Evolutionary conservation across 2,888 invertebrate genomes (phyloP), one percentile per base, ranked within the genome.

Genomic region (Blomia tropicalis): DNA sequence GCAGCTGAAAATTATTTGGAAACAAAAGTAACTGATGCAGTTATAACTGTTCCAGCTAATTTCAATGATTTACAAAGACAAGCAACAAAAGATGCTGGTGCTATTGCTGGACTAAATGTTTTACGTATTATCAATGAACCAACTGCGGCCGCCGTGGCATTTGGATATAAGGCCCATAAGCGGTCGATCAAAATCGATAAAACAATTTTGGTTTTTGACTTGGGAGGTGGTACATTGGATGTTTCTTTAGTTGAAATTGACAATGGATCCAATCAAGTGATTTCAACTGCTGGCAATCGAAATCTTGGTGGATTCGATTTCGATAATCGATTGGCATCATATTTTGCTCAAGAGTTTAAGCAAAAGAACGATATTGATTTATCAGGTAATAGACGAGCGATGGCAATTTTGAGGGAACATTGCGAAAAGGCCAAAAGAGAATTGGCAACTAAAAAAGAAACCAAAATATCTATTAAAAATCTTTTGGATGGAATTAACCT

Each of bases 401-500:
- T 82, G 58, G 74, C 81, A 66, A 77, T 82, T 68, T 74, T 82
- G 43, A 75, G 80, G 67, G 81, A 81, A 4, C 81, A 81, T 43
- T 81, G 81, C 69, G 81, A 82, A 70, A 72, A 81, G 66, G 80
- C 81, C 60, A 81, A 82, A 75, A 72, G 80, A 66, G 79, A 79
- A 14, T 72, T 82, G 64, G 81, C 81, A 1, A 71, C 74, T 2
- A 72, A 75, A 44, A 67, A 58, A 29, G 19, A 74, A 54, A 60
- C 66, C 1, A 29, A 36, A 2, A 75, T 78, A 67, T 78, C 79
- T 69, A 77, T 78, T 58, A 78, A 79, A 69, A 77, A 77, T 2
- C 72, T 79, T 47, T 76, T 70, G 69, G 78, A 95, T 74, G 93
- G 93, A 66, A 84, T 90, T 69, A 95, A 98, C 74, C 95, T 91